Evolutionary conservation across 2,113 vertebrate species (phyloP).

Genomic region (Gambusia affinis): DNA sequence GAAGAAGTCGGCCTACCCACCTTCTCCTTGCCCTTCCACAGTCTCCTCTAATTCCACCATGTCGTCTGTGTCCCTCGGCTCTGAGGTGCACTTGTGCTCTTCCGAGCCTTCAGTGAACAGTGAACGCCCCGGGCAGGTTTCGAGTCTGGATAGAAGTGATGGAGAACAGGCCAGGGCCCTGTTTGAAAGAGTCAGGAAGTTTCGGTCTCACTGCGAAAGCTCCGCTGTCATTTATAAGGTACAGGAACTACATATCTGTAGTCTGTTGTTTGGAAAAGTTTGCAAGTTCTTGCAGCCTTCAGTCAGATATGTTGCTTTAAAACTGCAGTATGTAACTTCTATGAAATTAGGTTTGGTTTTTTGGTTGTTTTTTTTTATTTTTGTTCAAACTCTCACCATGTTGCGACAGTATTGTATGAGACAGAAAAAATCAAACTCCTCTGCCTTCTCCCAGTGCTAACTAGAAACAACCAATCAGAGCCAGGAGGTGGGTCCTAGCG

Average conservation of each 20-base stretch:
- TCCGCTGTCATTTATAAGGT: conserved; percentile 83
- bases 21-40: conserved; percentile 67
- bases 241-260: neutral
- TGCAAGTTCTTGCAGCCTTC: neutral
- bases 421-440: no score
- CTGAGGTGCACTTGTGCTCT: neutral
- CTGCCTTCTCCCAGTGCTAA: no score
- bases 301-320: no score
- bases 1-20: conserved; percentile 44
- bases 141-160: conserved; percentile 81
- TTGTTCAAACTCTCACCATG: no score
- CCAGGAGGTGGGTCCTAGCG: no score
- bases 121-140: conserved; percentile 42
- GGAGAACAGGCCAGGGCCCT: conserved; percentile 82
- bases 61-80: conserved; percentile 23
- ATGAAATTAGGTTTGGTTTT: no score
- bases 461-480: no score
- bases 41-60: conserved; percentile 54
- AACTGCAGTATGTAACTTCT: no score
- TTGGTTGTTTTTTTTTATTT: no score
- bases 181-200: conserved; percentile 84
- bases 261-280: neutral
- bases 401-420: no score
- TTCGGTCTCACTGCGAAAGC: conserved; percentile 81
- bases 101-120: conserved; percentile 31